Evolutionary conservation across 2,888 invertebrate genomes (phyloP).

Genomic region (Eumacrocentrus americanus): DNA sequence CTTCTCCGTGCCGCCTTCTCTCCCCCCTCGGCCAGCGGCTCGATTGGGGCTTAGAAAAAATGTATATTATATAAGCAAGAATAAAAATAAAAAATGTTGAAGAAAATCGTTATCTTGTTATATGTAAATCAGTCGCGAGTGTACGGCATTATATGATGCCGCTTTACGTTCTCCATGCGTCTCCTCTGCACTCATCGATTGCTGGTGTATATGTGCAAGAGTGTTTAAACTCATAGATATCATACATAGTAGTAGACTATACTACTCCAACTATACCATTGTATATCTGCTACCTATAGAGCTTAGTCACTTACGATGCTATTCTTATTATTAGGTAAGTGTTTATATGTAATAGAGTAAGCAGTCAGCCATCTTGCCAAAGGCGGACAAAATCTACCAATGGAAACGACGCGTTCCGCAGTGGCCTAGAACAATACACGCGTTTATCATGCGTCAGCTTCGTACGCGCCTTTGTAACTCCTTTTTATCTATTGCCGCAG

Average conservation of each 20-base stretch:
- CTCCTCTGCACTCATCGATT: slow-evolving; percentile 25
- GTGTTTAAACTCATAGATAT: too few species aligned
- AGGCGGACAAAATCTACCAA: slow-evolving; percentile 13
- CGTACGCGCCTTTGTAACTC: not conserved
- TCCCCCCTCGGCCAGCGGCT: slow-evolving; percentile 14
- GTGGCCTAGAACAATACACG: slow-evolving; percentile 38
- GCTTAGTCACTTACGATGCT: slow-evolving; percentile 40
- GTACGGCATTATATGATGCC: slow-evolving; percentile 43
- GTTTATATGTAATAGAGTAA: slow-evolving; percentile 50
- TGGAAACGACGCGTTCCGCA: slow-evolving; percentile 21
- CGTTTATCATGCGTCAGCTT: slow-evolving; percentile 45
- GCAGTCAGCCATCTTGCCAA: slow-evolving; percentile 44
- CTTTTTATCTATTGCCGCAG: slow-evolving; percentile 24
- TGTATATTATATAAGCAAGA: slow-evolving; percentile 51
- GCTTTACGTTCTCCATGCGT: slow-evolving; percentile 25
- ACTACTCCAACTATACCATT: slow-evolving; percentile 27
- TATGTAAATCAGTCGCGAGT: slow-evolving; percentile 52
- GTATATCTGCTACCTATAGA: slow-evolving; percentile 30
- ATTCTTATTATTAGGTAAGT: slow-evolving; percentile 47
- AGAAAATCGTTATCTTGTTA: slow-evolving; percentile 55
- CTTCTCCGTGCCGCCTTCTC: slow-evolving; percentile 33
- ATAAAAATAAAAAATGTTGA: slow-evolving; percentile 43
- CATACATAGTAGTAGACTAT: too few species aligned
- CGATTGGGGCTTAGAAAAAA: slow-evolving; percentile 48
- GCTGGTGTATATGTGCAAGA: too few species aligned